Base-by-base conservation (phyloP, 2,888 invertebrate genomes). In the Luffia ferchaultella region DNA sequence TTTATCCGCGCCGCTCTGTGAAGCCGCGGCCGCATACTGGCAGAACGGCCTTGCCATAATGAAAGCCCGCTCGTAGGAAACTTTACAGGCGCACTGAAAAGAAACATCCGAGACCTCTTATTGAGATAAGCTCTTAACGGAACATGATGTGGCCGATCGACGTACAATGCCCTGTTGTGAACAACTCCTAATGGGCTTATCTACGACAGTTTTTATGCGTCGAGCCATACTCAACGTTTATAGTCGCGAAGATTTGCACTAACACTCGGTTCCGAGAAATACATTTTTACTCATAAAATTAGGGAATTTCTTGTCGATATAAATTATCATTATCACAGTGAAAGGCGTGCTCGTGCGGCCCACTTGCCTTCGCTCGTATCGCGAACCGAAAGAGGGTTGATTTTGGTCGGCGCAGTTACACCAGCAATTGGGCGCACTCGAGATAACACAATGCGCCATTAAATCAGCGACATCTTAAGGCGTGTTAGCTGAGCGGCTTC, bases 11-110 rank as follows among this genome's bases (percentile, higher is more conserved):
- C n/a, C n/a, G n/a, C n/a, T n/a, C 60, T 64, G 70, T 64, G 70
- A 65, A 65, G 63, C 58, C 63, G 64, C 62, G 65, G 61, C 62
- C 64, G 62, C 49, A 50, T 63, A 64, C 61, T 64, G 66, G 62
- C 62, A 65, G 68, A 62, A 76, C 63, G 73, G 74, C 71, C 73
- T 77, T 69, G 73, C 71, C 69, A 70, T 77, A 73, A 79, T 79
- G 75, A 77, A 79, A 77, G 67, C 70, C 67, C 63, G 65, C 67
- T 61, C 62, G 62, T 7, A 66, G 66, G 65, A 72, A 78, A 77
- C 71, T 73, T 70, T 68, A 67, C 68, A 67, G 64, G 64, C 64
- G 55, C 59, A 62, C 63, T 68, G 64, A 68, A 71, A 69, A 70
- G 65, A 71, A 66, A 69, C 67, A 64, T 64, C 59, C 62, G 60